Evolutionary conservation across 2,113 vertebrate genomes (phyloP).

Genomic region (Pedionomus torquatus): DNA sequence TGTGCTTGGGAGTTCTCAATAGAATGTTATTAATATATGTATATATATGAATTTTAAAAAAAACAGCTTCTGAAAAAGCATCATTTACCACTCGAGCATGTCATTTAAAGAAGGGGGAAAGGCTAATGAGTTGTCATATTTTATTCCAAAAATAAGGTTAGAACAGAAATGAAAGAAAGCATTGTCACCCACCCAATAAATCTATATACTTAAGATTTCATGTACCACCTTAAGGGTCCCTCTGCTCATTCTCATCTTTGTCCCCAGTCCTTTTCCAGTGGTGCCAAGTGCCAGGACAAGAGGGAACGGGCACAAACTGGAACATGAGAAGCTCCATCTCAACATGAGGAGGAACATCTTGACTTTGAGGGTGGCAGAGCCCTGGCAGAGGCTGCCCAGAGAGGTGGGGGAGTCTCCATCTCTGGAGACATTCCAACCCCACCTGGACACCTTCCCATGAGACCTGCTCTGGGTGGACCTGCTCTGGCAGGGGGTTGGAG

Average conservation of each 20-base stretch:
- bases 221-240: background rate
- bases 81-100: background rate
- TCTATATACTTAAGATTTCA: background rate
- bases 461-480: too few relatives aligned
- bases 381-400: too few relatives aligned
- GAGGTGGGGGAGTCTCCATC: too few relatives aligned
- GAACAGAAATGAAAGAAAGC: background rate
- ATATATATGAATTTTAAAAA: background rate
- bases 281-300: too few relatives aligned
- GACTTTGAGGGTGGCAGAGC: too few relatives aligned
- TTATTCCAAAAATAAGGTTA: background rate
- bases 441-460: too few relatives aligned
- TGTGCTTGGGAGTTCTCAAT: background rate
- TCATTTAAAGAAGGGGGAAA: background rate
- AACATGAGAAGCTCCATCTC: too few relatives aligned
- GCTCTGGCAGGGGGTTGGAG: too few relatives aligned
- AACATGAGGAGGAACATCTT: too few relatives aligned
- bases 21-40: background rate
- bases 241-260: background rate
- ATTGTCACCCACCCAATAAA: background rate
- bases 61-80: background rate
- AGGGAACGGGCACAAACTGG: too few relatives aligned
- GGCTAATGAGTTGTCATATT: background rate
- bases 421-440: too few relatives aligned
- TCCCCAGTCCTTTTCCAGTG: too few relatives aligned